A percentile compares a stretch with the other conserved stretches of the same genome.
These are phyloP conservation scores for Zosterops japonicus DNA, from an alignment of 2,113 vertebrate species.

Conservation along the genomic window DNA sequence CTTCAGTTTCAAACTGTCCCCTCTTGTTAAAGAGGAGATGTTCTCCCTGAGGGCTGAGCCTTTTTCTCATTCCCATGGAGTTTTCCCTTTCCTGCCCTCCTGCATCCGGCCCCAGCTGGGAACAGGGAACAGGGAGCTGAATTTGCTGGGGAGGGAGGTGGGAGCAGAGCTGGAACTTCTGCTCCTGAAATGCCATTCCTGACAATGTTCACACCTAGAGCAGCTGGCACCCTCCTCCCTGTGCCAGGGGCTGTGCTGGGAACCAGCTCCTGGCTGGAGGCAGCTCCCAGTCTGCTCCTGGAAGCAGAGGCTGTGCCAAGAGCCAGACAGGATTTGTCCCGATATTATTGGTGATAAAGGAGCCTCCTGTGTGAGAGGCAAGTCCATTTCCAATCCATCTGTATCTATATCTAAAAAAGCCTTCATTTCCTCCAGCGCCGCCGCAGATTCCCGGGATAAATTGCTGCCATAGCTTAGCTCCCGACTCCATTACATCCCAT, in stretches of 20 bases:
- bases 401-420: slow-evolving; percentile 39
- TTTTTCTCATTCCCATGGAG: neutral
- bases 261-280: slow-evolving; percentile 5
- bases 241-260: slow-evolving; percentile 19
- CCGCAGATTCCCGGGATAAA: slow-evolving; percentile 24
- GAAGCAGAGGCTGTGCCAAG: neutral
- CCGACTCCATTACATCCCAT: slow-evolving; percentile 54
- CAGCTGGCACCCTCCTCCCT: slow-evolving; percentile 38
- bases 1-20: neutral
- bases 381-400: slow-evolving; percentile 48
- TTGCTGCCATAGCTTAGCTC: slow-evolving; percentile 45
- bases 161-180: neutral
- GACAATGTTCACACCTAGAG: slow-evolving; percentile 44
- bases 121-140: neutral
- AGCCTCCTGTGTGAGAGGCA: slow-evolving; percentile 19
- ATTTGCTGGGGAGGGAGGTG: neutral
- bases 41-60: neutral
- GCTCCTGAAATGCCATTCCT: slow-evolving; percentile 5
- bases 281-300: slow-evolving; percentile 8
- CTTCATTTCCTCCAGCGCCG: neutral
- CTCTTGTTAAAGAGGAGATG: rapidly evolving
- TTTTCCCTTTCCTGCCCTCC: neutral
- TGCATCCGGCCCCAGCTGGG: neutral
- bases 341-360: slow-evolving; percentile 41
- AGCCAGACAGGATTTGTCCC: slow-evolving; percentile 43